A percentile compares a stretch with the other conserved stretches of the same genome.
Evolutionary conservation across 1,140 invertebrate species (phyloP).

Genomic region (Lamellibrachia luymesi): DNA sequence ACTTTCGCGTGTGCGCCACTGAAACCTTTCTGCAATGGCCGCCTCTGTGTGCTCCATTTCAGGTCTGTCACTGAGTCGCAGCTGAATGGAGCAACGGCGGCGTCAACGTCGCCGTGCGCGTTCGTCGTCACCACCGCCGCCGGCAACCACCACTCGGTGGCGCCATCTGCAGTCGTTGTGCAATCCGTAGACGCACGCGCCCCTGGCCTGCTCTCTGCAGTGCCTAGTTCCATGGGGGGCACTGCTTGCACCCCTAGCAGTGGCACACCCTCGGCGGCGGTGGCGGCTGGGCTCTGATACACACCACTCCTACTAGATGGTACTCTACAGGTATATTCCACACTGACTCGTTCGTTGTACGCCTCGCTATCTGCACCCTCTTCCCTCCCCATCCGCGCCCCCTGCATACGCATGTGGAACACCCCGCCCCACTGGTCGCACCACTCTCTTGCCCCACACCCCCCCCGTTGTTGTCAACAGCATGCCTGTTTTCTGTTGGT

Average conservation of each 20-base stretch:
- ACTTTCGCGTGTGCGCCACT: neutral
- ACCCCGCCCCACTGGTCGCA: neutral
- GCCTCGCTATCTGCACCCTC: constrained; percentile 11
- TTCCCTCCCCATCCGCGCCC: neutral
- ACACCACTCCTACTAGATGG: neutral
- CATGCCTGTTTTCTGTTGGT: neutral
- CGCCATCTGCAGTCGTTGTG: neutral
- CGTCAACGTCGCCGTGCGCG: constrained; percentile 4
- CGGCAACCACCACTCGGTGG: neutral
- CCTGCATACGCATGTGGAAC: neutral
- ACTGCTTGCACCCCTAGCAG: neutral
- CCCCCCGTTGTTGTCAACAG: neutral
- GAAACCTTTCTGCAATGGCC: neutral
- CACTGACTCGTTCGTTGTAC: neutral
- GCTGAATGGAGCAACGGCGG: neutral
- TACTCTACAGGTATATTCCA: neutral
- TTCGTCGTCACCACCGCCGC: neutral
- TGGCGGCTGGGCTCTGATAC: neutral
- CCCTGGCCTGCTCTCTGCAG: neutral
- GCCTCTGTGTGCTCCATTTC: constrained; percentile 3
- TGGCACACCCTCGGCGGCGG: neutral
- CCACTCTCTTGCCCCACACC: neutral
- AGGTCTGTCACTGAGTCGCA: neutral
- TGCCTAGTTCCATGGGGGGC: neutral
- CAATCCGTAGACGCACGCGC: neutral